Base-by-base conservation (phyloP, 2,797 vertebrate genomes). In the Zenarchopterus dispar region DNA sequence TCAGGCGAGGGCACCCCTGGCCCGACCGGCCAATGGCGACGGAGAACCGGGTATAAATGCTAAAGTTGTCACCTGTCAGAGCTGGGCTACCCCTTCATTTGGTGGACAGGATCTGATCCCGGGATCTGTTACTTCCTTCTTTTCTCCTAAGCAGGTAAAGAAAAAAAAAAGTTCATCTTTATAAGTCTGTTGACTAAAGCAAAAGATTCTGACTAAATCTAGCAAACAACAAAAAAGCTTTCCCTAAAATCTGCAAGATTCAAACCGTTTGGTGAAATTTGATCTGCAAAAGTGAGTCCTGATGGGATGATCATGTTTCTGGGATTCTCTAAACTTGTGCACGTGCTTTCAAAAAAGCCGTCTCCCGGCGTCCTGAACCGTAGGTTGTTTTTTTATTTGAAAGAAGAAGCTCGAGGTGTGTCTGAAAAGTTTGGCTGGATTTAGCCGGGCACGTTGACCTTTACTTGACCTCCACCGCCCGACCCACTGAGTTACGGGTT, bases 91-190 rank as follows among this genome's bases (percentile, higher is more conserved):
- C 86, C 91, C 67, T 93, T 90, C 88, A 93, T 87, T 93, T 87
- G 91, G 92, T 92, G 89, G 77, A 93, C 88, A 93, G 92, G 91
- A 93, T 89, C 90, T 93, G 93, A 94, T 94, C 93, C 93, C 92
- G 56, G 92, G 93, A 93, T 92, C 83, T 92, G 90, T 94, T 94
- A 90, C 90, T 66, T 79, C 87, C 89, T 92, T 93, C 85, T 87
- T 91, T 92, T 86, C 91, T 93, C 86, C 86, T 80, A 59, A 89
- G 67, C 92, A 94, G 93, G 94, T 94, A 94, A 93, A 72, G 22
- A 89, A 70, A 28, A 15, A 0, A 16, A 44, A 57, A 36, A 39
- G 2, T 61, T 21, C 33, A 33, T 1, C 1, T 5, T 57, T 46
- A 66, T 65, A 13, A 26, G 8, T 15, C 24, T 10, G 11, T 36